phyloP scores from a whole-genome alignment of 2,113 vertebrate genomes.

The Pelodiscus sinensis region DNA sequence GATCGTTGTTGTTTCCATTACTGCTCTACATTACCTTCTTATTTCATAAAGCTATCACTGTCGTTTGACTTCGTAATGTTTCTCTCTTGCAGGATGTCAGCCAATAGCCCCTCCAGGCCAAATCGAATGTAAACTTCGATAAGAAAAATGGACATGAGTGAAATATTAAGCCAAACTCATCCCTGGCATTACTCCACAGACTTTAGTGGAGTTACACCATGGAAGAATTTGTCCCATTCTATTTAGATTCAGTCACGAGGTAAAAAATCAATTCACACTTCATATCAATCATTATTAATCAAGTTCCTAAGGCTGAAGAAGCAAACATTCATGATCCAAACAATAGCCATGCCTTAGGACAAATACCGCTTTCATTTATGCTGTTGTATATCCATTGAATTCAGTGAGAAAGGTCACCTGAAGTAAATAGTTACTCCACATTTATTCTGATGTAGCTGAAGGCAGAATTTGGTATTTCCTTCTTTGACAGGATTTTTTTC shows the following conservation, averaged over 20 bases:
- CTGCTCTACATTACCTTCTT: background rate
- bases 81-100: constrained; percentile 49
- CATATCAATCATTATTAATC: background rate
- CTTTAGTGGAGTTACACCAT: background rate
- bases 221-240: constrained; percentile 9
- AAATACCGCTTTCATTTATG: background rate
- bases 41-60: background rate
- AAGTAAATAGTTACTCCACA: background rate
- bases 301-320: constrained; percentile 32
- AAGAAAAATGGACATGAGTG: background rate
- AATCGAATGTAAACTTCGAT: constrained; percentile 2
- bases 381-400: background rate
- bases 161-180: background rate
- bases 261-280: background rate
- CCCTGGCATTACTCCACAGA: background rate
- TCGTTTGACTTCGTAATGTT: background rate
- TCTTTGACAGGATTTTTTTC: background rate
- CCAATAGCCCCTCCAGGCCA: constrained; percentile 5
- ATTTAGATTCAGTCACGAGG: constrained; percentile 9
- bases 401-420: background rate
- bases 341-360: background rate
- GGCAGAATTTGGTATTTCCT: background rate
- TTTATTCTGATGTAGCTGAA: background rate
- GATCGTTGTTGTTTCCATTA: background rate
- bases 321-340: background rate